These are phyloP conservation scores for Lagenorhynchus albirostris DNA, from an alignment of 2,113 vertebrate genomes.

Conservation along the genomic window DNA sequence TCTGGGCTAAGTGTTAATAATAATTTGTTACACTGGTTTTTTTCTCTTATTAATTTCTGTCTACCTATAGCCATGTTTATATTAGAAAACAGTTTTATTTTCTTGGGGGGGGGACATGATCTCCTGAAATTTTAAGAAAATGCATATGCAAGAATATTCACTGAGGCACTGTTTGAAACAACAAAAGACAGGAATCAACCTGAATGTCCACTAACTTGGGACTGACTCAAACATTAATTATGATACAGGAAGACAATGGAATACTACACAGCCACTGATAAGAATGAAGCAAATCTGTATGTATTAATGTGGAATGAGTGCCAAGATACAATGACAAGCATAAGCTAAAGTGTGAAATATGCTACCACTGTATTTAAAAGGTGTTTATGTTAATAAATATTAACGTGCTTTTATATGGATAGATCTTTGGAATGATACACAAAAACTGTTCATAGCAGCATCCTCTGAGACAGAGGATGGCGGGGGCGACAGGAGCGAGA, in stretches of 20 bases:
- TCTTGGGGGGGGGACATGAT: neutral
- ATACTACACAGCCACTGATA: neutral
- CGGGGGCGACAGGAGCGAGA: neutral
- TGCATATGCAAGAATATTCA: neutral
- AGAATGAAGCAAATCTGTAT: neutral
- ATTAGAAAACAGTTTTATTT: neutral
- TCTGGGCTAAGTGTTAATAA: neutral
- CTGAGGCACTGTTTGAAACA: neutral
- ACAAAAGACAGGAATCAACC: neutral
- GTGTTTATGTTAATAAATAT: neutral
- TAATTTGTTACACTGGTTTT: neutral
- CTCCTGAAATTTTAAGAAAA: slow-evolving; percentile 31
- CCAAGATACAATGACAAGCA: neutral
- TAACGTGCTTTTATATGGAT: neutral
- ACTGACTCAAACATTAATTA: neutral
- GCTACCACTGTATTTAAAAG: neutral
- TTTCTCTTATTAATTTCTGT: neutral
- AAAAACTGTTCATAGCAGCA: neutral
- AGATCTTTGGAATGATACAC: neutral
- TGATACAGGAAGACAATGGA: neutral
- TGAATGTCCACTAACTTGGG: neutral
- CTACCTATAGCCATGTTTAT: neutral
- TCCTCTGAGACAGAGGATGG: neutral
- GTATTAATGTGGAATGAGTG: no score
- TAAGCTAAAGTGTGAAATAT: neutral